Evolutionary conservation across 2,888 invertebrate genomes (phyloP).

Genomic region (Caenorhabditis parvicauda): DNA sequence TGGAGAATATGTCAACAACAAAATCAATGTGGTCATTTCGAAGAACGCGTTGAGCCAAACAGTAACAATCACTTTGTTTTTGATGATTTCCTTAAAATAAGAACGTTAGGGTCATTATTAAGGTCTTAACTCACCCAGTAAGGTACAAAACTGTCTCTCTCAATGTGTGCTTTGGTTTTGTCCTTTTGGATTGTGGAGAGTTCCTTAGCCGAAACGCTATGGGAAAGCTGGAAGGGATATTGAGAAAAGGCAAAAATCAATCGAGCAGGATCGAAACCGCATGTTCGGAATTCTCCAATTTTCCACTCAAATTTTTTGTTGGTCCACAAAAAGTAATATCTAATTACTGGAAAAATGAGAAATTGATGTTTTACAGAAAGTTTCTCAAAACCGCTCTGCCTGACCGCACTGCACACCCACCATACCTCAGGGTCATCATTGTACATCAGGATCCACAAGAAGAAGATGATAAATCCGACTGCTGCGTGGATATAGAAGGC

Average conservation of each 20-base stretch:
- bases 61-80: conserved; percentile 44
- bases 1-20: conserved; percentile 55
- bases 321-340: too few relatives aligned
- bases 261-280: too few relatives aligned
- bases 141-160: conserved; percentile 51
- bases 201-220: conserved; percentile 35
- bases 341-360: too few relatives aligned
- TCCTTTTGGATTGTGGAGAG: conserved; percentile 42
- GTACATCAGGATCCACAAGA: conserved; percentile 37
- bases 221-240: conserved; percentile 10
- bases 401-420: too few relatives aligned
- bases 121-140: conserved; percentile 32
- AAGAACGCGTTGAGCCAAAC: conserved; percentile 55
- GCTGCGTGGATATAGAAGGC: conserved; percentile 50
- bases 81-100: conserved; percentile 39
- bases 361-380: too few relatives aligned
- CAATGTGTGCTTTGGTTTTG: conserved; percentile 51
- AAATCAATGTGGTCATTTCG: conserved; percentile 53
- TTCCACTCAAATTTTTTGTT: too few relatives aligned
- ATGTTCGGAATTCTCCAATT: background rate
- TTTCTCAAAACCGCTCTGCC: background rate
- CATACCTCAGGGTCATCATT: conserved; percentile 40
- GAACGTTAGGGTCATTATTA: background rate
- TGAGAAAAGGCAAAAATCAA: too few relatives aligned
- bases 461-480: conserved; percentile 28